Conservation (phyloP, 2,797 vertebrate genomes). For the Protosalanx chinensis region DNA sequence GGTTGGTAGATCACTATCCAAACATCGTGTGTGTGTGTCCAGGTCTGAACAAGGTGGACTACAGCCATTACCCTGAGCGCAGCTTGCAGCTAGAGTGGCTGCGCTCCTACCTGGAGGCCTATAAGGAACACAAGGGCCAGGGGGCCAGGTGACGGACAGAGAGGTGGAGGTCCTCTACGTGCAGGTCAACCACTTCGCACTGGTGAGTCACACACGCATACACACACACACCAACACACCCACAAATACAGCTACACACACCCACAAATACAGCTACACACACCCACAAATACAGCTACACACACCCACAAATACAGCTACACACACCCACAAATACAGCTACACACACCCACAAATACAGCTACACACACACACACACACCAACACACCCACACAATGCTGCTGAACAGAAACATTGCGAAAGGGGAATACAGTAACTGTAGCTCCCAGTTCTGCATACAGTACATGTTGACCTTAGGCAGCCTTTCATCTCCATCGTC, state of each 20-base stretch:
- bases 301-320: no score
- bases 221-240: not conserved
- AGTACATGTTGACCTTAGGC: no score
- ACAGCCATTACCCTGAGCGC: slow-evolving; percentile 86
- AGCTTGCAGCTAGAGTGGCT: slow-evolving; percentile 88
- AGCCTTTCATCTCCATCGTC: no score
- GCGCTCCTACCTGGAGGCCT: slow-evolving; percentile 89
- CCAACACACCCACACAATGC: no score
- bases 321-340: no score
- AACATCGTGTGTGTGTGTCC: not conserved
- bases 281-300: no score
- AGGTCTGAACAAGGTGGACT: slow-evolving; percentile 97
- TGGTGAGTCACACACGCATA: slow-evolving; percentile 74
- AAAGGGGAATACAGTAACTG: no score
- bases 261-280: no score
- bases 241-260: not conserved
- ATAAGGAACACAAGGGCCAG: slow-evolving; percentile 88
- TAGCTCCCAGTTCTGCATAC: no score
- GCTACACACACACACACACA: no score
- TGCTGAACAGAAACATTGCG: no score
- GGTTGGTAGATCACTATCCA: not conserved
- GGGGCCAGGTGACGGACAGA: slow-evolving; percentile 77
- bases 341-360: no score
- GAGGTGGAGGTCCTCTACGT: slow-evolving; percentile 92
- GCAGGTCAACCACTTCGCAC: slow-evolving; percentile 92